Percentiles rank a stretch among this genome's conserved stretches.
Evolutionary conservation across 92 coral and sea anemone genomes (phyloP).

Genomic region (Plumapathes pennacea): DNA sequence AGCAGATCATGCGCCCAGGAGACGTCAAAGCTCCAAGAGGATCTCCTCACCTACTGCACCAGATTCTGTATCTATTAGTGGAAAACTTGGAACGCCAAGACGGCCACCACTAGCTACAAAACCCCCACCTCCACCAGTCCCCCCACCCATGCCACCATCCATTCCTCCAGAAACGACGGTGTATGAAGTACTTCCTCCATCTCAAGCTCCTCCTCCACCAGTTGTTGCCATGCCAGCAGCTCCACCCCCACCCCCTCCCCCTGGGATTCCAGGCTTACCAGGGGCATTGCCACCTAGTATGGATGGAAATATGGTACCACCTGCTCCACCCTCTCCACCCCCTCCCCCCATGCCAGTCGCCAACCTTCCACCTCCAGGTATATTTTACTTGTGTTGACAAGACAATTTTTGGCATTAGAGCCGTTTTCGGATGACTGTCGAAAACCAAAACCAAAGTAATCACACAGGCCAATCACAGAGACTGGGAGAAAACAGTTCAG

Average conservation of each 20-base stretch:
- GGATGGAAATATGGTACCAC: conserved; percentile 3
- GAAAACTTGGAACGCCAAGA: conserved; percentile 28
- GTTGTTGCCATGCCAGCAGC: conserved; percentile 68
- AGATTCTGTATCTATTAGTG: conserved; percentile 4
- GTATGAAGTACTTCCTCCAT: conserved; percentile 47
- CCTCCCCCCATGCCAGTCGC: conserved; percentile 39
- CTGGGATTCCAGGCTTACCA: conserved; percentile 41
- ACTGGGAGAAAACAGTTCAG: too few species aligned
- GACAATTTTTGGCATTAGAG: background rate
- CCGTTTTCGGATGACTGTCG: too few species aligned
- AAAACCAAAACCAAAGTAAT: too few species aligned
- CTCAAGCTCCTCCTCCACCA: conserved; percentile 52
- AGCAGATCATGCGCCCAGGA: conserved; percentile 30
- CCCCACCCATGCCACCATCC: conserved; percentile 88
- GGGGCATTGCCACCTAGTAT: conserved; percentile 38
- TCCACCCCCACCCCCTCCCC: conserved; percentile 73
- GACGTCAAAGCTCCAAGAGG: conserved; percentile 12
- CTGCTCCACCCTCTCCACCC: conserved; percentile 45
- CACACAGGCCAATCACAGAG: too few species aligned
- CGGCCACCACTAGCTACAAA: conserved; percentile 43
- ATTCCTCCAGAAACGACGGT: conserved; percentile 66
- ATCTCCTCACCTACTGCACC: conserved; percentile 23
- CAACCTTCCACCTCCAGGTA: conserved; percentile 53
- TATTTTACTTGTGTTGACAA: too few species aligned
- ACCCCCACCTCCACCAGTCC: conserved; percentile 83